Conservation (phyloP, 2,888 invertebrate genomes). For the Muschampia plurimacula region DNA sequence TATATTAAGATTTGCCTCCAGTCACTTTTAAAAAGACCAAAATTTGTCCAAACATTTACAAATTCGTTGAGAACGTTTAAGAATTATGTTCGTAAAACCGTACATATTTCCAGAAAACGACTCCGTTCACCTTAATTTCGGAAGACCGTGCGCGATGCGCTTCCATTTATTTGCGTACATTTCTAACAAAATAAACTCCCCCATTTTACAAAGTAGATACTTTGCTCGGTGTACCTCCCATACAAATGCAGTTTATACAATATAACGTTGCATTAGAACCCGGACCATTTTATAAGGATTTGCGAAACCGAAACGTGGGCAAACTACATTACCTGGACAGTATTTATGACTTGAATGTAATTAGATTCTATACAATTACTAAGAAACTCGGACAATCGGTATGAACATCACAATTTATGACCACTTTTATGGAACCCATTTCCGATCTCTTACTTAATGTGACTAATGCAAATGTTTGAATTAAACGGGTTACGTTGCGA, state of each 20-base stretch:
- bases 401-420: constrained; percentile 35
- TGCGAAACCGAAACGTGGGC: constrained; percentile 33
- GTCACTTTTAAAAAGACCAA: too few relatives aligned
- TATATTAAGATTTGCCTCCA: too few relatives aligned
- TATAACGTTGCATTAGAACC: constrained; percentile 21
- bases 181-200: constrained; percentile 12
- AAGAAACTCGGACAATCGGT: constrained; percentile 35
- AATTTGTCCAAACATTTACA: too few relatives aligned
- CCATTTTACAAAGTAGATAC: constrained; percentile 11
- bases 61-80: not conserved
- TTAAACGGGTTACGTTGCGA: not conserved
- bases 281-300: constrained; percentile 22
- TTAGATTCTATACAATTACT: constrained; percentile 33
- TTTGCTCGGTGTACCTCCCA: constrained; percentile 1
- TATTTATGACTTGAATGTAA: constrained; percentile 34
- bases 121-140: not conserved
- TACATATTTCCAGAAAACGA: not conserved
- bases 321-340: constrained; percentile 33
- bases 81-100: not conserved
- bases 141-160: not conserved
- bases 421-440: constrained; percentile 34
- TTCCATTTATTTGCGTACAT: constrained; percentile 4
- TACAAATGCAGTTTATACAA: constrained; percentile 18
- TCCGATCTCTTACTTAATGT: constrained; percentile 31
- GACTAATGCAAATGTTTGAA: constrained; percentile 25